Percentiles rank a stretch among this genome's conserved stretches.
phyloP scores from a whole-genome alignment of 2,797 vertebrate species.

The Gymnocypris eckloni region DNA sequence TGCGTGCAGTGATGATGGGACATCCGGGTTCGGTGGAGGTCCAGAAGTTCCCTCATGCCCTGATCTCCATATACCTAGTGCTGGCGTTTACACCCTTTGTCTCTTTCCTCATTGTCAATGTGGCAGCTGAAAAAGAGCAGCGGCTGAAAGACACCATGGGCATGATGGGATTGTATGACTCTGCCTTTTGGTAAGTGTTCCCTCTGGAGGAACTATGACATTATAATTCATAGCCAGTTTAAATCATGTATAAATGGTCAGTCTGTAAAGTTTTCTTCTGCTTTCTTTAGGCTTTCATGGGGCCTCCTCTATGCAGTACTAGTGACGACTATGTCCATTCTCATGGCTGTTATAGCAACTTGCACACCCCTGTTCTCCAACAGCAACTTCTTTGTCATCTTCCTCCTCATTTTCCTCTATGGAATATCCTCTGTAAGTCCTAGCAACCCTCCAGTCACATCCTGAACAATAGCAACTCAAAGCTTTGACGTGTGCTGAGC shows the following conservation, averaged over 20 bases:
- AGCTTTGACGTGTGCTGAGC: background rate
- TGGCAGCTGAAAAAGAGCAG: constrained; percentile 95
- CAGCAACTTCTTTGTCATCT: constrained; percentile 90
- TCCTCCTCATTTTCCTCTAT: constrained; percentile 93
- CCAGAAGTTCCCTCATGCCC: constrained; percentile 89
- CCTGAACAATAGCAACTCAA: background rate
- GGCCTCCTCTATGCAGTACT: constrained; percentile 90
- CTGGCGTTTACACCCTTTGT: constrained; percentile 96
- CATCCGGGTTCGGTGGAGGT: constrained; percentile 90
- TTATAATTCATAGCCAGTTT: background rate
- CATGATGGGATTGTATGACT: constrained; percentile 94
- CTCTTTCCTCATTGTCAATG: constrained; percentile 94
- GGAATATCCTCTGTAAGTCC: constrained; percentile 94
- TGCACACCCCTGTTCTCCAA: constrained; percentile 91
- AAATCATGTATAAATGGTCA: background rate
- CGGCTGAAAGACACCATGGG: constrained; percentile 94
- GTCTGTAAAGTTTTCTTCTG: constrained; percentile 18
- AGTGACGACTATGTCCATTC: constrained; percentile 91
- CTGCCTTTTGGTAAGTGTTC: constrained; percentile 89
- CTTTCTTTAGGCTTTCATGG: constrained; percentile 90
- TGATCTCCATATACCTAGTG: constrained; percentile 95
- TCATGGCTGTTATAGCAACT: constrained; percentile 94
- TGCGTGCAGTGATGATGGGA: constrained; percentile 89
- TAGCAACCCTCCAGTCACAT: background rate
- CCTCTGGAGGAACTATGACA: background rate